Percentiles rank a stretch among this genome's conserved stretches.
Evolutionary conservation across 2,113 vertebrate genomes (phyloP).

Genomic region (Empidonax traillii): DNA sequence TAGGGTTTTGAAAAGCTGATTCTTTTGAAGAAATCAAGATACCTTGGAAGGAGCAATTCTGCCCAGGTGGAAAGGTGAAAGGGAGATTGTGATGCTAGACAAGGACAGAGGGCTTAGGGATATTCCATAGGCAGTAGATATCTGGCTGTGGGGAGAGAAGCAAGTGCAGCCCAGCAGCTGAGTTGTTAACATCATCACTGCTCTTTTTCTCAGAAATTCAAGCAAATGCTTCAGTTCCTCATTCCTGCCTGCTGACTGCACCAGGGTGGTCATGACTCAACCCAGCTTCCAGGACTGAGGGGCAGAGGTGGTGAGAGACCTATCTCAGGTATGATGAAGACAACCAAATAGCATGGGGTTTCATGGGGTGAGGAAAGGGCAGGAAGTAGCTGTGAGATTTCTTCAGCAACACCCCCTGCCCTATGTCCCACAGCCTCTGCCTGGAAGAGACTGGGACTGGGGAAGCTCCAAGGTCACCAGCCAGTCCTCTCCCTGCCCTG

Average conservation of each 20-base stretch:
- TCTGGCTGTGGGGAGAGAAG: neutral
- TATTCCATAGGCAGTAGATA: neutral
- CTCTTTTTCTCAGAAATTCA: constrained; percentile 13
- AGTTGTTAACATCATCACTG: neutral
- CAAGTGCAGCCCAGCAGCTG: neutral
- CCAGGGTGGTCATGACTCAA: neutral
- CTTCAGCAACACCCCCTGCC: neutral
- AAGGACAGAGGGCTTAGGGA: neutral
- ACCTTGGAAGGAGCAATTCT: neutral
- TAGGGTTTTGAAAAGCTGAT: neutral
- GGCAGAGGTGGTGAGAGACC: neutral
- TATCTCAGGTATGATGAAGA: constrained; percentile 35
- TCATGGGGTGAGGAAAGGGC: neutral
- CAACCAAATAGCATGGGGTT: neutral
- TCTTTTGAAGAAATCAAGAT: neutral
- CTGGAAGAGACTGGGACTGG: neutral
- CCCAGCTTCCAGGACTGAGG: neutral
- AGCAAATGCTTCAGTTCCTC: neutral
- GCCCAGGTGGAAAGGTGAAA: neutral
- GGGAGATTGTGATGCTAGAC: neutral
- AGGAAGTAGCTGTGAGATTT: neutral
- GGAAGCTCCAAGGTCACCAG: neutral
- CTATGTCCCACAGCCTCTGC: neutral
- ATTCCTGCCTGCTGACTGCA: neutral
- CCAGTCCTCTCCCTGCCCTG: neutral